A percentile compares a stretch with the other conserved stretches of the same genome.
Conservation (phyloP, 2,888 invertebrate genomes). For the Lasius fuliginosus region DNA sequence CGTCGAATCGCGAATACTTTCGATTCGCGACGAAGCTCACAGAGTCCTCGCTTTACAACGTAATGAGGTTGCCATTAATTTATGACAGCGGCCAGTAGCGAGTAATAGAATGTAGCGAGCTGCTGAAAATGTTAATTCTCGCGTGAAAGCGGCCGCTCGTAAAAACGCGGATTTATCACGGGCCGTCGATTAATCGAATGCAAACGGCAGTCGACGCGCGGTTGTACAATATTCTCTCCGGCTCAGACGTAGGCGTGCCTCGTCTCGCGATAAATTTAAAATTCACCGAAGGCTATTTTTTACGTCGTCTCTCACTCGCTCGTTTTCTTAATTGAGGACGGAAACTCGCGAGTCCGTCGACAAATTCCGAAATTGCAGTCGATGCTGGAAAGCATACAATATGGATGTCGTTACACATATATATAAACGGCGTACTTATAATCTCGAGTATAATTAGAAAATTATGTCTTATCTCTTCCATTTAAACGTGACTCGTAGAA, state of each 20-base stretch:
- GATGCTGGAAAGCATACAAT: neutral
- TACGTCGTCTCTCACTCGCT: slow-evolving; percentile 12
- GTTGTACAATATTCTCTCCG: slow-evolving; percentile 32
- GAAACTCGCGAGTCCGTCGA: neutral
- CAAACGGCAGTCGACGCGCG: slow-evolving; percentile 27
- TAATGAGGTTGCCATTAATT: slow-evolving; percentile 41
- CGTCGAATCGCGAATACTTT: neutral
- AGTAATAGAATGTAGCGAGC: slow-evolving; percentile 65
- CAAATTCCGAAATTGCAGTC: slow-evolving; percentile 3
- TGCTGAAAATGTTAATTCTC: slow-evolving; percentile 65
- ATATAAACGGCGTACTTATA: neutral
- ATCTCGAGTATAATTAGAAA: neutral
- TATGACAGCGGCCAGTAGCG: slow-evolving; percentile 46
- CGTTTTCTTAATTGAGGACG: slow-evolving; percentile 37
- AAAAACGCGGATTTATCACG: slow-evolving; percentile 44
- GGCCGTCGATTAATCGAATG: slow-evolving; percentile 50
- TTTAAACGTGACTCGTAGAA: no score
- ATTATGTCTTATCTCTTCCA: no score
- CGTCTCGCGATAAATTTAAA: slow-evolving; percentile 44
- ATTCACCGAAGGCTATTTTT: slow-evolving; percentile 18
- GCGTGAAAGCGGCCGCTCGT: slow-evolving; percentile 18
- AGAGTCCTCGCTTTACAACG: slow-evolving; percentile 10
- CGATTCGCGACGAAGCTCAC: neutral
- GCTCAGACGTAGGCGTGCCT: slow-evolving; percentile 40
- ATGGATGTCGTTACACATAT: neutral